Evolutionary conservation across 2,888 invertebrate genomes (phyloP).

Genomic region (Campopleginae sp.): DNA sequence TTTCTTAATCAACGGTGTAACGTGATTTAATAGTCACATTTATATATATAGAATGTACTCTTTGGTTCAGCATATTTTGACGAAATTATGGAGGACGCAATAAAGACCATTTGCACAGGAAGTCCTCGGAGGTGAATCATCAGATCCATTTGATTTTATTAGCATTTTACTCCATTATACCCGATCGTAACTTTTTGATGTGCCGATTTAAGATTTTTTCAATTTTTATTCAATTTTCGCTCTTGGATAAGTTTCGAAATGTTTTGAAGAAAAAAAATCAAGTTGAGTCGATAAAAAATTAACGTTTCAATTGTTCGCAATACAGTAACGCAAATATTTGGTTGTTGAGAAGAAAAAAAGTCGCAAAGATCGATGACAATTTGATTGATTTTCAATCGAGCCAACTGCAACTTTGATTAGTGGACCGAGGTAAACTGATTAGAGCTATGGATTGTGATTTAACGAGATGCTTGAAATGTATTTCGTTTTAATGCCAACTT

Average conservation of each 20-base stretch:
- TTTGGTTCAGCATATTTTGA: slow-evolving; percentile 58
- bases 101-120: slow-evolving; percentile 49
- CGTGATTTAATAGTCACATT: slow-evolving; percentile 22
- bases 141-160: slow-evolving; percentile 28
- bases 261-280: background rate
- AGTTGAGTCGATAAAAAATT: background rate
- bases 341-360: background rate
- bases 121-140: slow-evolving; percentile 4
- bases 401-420: background rate
- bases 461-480: slow-evolving; percentile 10
- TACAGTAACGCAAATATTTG: background rate
- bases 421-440: slow-evolving; percentile 52
- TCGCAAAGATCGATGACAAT: background rate
- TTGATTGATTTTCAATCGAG: background rate
- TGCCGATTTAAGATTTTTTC: background rate
- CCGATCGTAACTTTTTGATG: background rate
- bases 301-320: background rate
- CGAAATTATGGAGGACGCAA: slow-evolving; percentile 20
- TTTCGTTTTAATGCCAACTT: slow-evolving; percentile 12
- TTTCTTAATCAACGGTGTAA: slow-evolving; percentile 46
- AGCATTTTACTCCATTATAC: slow-evolving; percentile 10
- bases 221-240: background rate
- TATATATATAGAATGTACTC: slow-evolving; percentile 48
- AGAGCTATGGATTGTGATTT: slow-evolving; percentile 46
- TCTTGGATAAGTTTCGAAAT: background rate